Base-by-base conservation (phyloP, 2,113 vertebrate species). In the Peromyscus californicus region DNA sequence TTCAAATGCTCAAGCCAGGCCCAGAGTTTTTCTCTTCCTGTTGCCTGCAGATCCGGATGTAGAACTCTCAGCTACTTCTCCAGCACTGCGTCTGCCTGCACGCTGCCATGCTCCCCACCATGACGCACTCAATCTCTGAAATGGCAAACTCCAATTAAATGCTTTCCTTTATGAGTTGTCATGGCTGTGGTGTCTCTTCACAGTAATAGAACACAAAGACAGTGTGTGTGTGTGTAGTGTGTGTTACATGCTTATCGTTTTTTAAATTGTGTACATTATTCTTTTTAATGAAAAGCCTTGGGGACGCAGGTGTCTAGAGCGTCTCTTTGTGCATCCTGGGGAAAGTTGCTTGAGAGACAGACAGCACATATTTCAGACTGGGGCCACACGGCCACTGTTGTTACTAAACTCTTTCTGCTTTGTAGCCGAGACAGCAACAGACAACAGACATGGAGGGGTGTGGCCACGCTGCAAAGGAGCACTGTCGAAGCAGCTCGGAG, bases 11-110 rank as follows among this genome's bases (percentile, higher is more conserved):
- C 24, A 24, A 84, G n/a, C 57, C 82, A 84, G 57, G 24, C 13
- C 57, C n/a, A 42, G 59, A 42, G n/a, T 16, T 7, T 42, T 10
- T 31, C n/a, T 63, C 57, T 63, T 42, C n/a, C 39, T 63, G 15
- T 15, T 63, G n/a, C 7, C 59, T 39, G 1, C 0, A 7, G n/a
- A 61, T 63, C 3, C 0, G 0, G 82, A 63, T 63, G n/a, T 17
- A 42, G 82, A 63, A 63, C 15, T 63, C 59, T 31, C 59, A 42
- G 22, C 59, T 17, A 2, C n/a, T 9, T 84, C n/a, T 84, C 59
- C 26, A 42, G 82, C 8, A 9, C 57, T 0, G 0, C 29, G 13
- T 19, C 82, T 42, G 59, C 22, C 24, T 29, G 12, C n/a, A 3
- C 16, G 12, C 82, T 16, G 4, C n/a, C 57, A 17, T 16, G n/a